phyloP scores from a whole-genome alignment of 2,888 invertebrate species.

The Pegoplata infirma region DNA sequence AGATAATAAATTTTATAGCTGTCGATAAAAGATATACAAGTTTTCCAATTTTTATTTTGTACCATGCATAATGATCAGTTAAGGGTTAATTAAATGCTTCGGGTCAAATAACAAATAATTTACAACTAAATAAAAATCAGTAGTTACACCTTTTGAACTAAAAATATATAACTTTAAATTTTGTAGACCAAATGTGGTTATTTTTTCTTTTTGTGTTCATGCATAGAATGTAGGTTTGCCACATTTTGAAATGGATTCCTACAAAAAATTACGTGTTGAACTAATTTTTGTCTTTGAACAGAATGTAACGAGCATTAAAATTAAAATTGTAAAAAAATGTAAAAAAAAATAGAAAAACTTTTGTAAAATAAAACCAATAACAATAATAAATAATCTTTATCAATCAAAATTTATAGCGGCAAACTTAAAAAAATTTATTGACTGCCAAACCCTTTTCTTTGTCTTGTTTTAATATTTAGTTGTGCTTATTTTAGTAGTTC shows the following conservation, averaged over 20 bases:
- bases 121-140: constrained; percentile 22
- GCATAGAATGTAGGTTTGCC: constrained; percentile 37
- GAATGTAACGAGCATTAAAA: constrained; percentile 43
- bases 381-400: constrained; percentile 62
- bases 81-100: constrained; percentile 24
- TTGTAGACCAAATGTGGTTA: constrained; percentile 2
- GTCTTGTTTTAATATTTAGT: constrained; percentile 37
- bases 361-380: constrained; percentile 40
- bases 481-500: constrained; percentile 36
- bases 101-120: constrained; percentile 29
- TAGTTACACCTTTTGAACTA: constrained; percentile 55
- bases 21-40: not conserved
- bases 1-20: not conserved
- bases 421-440: constrained; percentile 57
- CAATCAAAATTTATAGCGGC: constrained; percentile 64
- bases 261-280: constrained; percentile 41
- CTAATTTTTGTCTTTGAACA: constrained; percentile 44
- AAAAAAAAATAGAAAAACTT: constrained; percentile 11
- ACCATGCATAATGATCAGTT: not conserved
- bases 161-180: too few species aligned
- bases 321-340: constrained; percentile 18
- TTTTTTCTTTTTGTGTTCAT: not conserved
- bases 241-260: constrained; percentile 29
- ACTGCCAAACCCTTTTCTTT: constrained; percentile 57
- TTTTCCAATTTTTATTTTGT: not conserved